Base-by-base conservation (phyloP, 2,113 vertebrate species). In the Brachypodius melanocephalos region DNA sequence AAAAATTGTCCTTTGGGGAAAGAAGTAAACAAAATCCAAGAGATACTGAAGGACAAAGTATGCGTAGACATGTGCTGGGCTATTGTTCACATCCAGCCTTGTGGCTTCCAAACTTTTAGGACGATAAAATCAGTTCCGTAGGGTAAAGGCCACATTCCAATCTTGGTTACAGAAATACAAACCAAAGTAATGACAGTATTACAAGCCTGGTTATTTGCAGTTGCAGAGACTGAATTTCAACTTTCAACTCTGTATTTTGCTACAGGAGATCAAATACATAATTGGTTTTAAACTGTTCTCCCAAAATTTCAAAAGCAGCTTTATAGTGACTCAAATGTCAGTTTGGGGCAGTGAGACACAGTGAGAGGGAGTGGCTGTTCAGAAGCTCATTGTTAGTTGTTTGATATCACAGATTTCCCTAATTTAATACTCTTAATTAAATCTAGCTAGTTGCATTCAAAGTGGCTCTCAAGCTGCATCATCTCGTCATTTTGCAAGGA, bases 141-240 rank as follows among this genome's bases (percentile, higher is more conserved):
- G 91, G 67, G 55, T 65, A 94, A 88, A 91, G 85, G 88, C 59
- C 72, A 93, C 78, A 88, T 96, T 96, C 93, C 89, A 85, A 5
- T 59, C 63, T 34, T 85, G 36, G 71, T 90, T 93, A 88, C 67
- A 92, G 78, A 94, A 96, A 88, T 51, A 79, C n/a, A 93, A 89
- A 68, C 38, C 65, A 42, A 94, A 94, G 49, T 58, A 94, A 85
- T 73, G 75, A 54, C 81, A 93, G 45, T 51, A 65, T 46, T 89
- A 91, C 0, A 2, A 96, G 34, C 34, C 63, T 38, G 58, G 34
- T 57, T 61, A 63, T 95, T 45, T 72, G 48, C 40, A 87, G 36
- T 65, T 71, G 74, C 72, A 86, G 49, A 89, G 74, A 54, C 40
- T 36, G 34, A 79, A 89, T 83, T 52, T 72, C 69, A 54, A 46